Percentiles rank a stretch among this genome's conserved stretches.
These are phyloP conservation scores for Diachasmimorpha longicaudata DNA, from an alignment of 1,140 invertebrate genomes.

Conservation along the genomic window DNA sequence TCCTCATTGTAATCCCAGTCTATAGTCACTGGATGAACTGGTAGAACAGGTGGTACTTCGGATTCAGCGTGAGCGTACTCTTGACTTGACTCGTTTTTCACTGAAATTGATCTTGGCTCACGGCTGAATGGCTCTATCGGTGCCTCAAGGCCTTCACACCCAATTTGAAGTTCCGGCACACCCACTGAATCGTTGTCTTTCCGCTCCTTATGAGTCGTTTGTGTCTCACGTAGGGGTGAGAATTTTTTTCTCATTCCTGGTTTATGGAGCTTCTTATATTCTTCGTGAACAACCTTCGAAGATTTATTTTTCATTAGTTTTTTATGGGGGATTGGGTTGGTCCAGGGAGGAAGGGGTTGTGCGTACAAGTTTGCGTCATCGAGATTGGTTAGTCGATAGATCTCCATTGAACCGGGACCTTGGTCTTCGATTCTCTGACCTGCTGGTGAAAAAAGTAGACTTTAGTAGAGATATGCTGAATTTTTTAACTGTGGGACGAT, in stretches of 20 bases:
- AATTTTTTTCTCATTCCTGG: neutral
- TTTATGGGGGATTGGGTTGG: neutral
- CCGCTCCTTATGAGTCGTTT: neutral
- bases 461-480: too few relatives aligned
- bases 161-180: conserved; percentile 53
- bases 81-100: conserved; percentile 23
- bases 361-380: neutral
- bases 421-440: neutral
- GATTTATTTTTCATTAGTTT: neutral
- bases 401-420: neutral
- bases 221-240: neutral
- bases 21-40: conserved; percentile 35
- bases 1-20: conserved; percentile 34
- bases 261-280: neutral
- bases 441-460: neutral
- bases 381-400: neutral
- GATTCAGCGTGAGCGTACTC: neutral
- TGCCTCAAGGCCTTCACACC: conserved; percentile 46
- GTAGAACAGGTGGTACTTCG: conserved; percentile 1
- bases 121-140: conserved; percentile 16
- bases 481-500: neutral
- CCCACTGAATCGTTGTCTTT: conserved; percentile 32
- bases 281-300: neutral
- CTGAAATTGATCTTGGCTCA: conserved; percentile 10
- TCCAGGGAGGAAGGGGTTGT: neutral